A percentile compares a stretch with the other conserved stretches of the same genome.
Evolutionary conservation across 2,113 vertebrate genomes (phyloP).

Genomic region (Ellobius talpinus): DNA sequence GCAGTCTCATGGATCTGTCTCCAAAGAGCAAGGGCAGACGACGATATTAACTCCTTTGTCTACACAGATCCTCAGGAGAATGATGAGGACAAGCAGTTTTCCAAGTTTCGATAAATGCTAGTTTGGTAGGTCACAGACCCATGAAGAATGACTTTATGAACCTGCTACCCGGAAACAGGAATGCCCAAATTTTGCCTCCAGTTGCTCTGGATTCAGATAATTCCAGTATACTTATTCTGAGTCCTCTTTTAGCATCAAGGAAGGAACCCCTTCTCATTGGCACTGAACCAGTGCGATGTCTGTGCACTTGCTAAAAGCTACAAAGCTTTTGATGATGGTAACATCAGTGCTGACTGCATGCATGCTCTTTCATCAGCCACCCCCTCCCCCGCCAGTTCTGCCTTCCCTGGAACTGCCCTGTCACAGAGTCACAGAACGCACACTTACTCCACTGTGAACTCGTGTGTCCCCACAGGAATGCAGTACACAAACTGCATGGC

Average conservation of each 20-base stretch:
- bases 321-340: no score
- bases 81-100: accelerated
- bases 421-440: neutral
- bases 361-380: no score
- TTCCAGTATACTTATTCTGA: neutral
- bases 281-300: neutral
- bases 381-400: no score
- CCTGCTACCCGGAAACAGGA: neutral
- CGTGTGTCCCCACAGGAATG: constrained; percentile 93
- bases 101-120: neutral
- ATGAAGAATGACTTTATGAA: neutral
- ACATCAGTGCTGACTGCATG: accelerated
- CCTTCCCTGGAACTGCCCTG: neutral
- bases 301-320: neutral
- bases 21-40: accelerated
- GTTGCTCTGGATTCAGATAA: neutral
- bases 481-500: constrained; percentile 96
- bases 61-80: neutral
- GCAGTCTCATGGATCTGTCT: neutral
- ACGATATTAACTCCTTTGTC: neutral
- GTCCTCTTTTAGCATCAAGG: neutral
- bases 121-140: neutral
- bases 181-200: neutral
- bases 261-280: neutral
- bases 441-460: constrained; percentile 94